These are phyloP conservation scores for Lycocorax pyrrhopterus DNA, from an alignment of 2,113 vertebrate genomes.

Conservation along the genomic window DNA sequence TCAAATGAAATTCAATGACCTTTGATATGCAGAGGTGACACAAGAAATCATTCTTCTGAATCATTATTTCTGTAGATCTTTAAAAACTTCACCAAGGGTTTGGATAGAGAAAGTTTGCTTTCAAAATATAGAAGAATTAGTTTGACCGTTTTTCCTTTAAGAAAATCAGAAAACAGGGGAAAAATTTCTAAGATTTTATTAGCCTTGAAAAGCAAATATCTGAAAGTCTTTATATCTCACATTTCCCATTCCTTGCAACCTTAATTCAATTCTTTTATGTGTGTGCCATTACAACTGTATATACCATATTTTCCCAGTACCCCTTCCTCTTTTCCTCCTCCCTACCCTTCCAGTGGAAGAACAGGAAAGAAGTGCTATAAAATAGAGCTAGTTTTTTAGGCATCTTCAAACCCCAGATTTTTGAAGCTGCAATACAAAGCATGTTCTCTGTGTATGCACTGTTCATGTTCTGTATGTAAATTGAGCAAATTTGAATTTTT, in stretches of 20 bases:
- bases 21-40: not conserved
- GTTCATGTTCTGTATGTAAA: not conserved
- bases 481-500: not conserved
- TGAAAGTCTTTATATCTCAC: not conserved
- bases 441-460: not conserved
- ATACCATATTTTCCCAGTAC: not conserved
- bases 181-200: not conserved
- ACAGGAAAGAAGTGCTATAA: not conserved
- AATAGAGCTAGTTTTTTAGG: not conserved
- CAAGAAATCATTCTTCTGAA: not conserved
- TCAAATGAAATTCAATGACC: not conserved
- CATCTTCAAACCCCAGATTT: not conserved
- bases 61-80: not conserved
- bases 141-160: not conserved
- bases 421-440: not conserved
- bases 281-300: not conserved
- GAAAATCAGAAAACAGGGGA: not conserved
- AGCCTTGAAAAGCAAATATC: not conserved
- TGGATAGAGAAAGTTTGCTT: not conserved
- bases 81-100: not conserved
- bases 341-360: not conserved
- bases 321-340: fast-evolving
- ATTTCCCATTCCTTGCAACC: not conserved
- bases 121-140: not conserved
- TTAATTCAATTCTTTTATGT: not conserved